Percentiles rank a stretch among this genome's conserved stretches.
Evolutionary conservation across 1,140 invertebrate species (phyloP).

Genomic region (Galendromus occidentalis): DNA sequence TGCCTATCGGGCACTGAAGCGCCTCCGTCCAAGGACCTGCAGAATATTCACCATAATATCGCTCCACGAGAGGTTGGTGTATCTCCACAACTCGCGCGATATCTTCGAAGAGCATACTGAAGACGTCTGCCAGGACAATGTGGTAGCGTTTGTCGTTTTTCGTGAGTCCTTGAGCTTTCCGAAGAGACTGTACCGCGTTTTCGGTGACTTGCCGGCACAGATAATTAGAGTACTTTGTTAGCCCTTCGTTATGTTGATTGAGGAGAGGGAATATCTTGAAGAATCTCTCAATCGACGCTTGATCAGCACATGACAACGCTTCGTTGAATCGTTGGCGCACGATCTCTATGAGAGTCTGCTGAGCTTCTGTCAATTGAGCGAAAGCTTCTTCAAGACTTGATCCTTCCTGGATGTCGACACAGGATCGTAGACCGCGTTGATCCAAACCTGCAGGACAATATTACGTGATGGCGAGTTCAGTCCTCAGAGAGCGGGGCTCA

Average conservation of each 20-base stretch:
- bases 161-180: conserved; percentile 25
- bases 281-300: conserved; percentile 76
- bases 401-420: conserved; percentile 28
- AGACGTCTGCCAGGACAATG: conserved; percentile 57
- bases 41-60: conserved; percentile 59
- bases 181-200: conserved; percentile 49
- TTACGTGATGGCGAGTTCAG: no score
- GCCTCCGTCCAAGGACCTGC: not conserved
- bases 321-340: conserved; percentile 70
- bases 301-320: conserved; percentile 66
- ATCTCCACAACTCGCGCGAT: conserved; percentile 70
- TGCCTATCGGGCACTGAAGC: no score
- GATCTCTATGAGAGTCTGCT: conserved; percentile 47
- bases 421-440: conserved; percentile 15
- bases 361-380: conserved; percentile 63
- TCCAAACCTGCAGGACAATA: not conserved
- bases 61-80: conserved; percentile 78
- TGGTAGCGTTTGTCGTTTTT: conserved; percentile 46
- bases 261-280: conserved; percentile 95
- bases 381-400: conserved; percentile 52
- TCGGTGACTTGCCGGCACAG: conserved; percentile 47
- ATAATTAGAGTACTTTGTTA: conserved; percentile 76
- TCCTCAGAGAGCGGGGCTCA: no score
- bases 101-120: conserved; percentile 66
- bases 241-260: conserved; percentile 70